These are phyloP conservation scores for Myrmophylax atrothorax DNA, from an alignment of 2,113 vertebrate genomes.

Conservation along the genomic window DNA sequence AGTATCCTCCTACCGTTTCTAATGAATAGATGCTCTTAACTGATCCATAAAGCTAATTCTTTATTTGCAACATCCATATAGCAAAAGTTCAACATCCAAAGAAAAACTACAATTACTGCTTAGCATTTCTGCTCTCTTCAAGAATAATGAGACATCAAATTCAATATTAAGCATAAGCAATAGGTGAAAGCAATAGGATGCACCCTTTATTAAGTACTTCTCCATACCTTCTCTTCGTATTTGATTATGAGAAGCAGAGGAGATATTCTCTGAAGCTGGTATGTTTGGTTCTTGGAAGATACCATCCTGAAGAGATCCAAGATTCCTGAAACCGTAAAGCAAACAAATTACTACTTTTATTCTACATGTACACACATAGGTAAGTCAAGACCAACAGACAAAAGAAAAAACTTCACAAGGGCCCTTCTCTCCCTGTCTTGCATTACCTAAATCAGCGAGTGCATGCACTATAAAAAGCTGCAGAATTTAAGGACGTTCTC, in stretches of 20 bases:
- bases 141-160: not conserved
- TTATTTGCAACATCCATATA: not conserved
- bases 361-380: not conserved
- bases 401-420: not conserved
- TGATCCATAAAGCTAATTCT: not conserved
- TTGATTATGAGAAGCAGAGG: constrained; percentile 30
- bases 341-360: not conserved
- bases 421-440: not conserved
- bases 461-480: not conserved
- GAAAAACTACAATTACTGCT: not conserved
- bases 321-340: constrained; percentile 43
- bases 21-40: not conserved
- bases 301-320: not conserved
- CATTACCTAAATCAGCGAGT: not conserved
- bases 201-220: not conserved
- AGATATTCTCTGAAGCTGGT: not conserved
- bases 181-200: not conserved
- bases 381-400: not conserved
- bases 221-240: constrained; percentile 74
- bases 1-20: not conserved
- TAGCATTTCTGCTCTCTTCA: not conserved
- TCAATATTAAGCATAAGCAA: not conserved
- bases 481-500: not conserved
- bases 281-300: constrained; percentile 28
- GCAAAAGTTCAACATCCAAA: not conserved